These are phyloP conservation scores for Neoitamus cyanurus DNA, from an alignment of 2,888 invertebrate genomes.

Conservation along the genomic window DNA sequence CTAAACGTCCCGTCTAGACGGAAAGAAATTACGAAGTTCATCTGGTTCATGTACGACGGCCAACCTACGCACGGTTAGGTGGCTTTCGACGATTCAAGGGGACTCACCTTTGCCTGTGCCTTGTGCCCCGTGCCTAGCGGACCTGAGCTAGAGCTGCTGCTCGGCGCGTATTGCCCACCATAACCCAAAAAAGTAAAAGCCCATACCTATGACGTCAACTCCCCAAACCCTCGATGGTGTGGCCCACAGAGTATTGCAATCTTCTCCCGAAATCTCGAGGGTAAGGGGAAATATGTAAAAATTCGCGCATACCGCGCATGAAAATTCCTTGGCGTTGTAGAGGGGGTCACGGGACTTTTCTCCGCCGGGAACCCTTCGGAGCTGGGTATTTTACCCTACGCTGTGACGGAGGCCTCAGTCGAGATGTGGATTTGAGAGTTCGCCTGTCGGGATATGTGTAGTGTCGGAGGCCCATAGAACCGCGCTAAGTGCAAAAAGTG, in stretches of 20 bases:
- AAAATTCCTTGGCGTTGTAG: background rate
- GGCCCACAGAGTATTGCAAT: slow-evolving; percentile 19
- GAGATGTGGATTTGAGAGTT: slow-evolving; percentile 45
- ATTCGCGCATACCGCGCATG: slow-evolving; percentile 28
- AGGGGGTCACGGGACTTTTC: slow-evolving; percentile 1
- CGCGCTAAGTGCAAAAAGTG: slow-evolving; percentile 20
- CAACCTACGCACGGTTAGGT: background rate
- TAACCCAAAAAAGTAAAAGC: slow-evolving; percentile 33
- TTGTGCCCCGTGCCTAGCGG: background rate
- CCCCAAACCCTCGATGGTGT: slow-evolving; percentile 7
- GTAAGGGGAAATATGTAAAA: background rate
- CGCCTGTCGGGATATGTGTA: slow-evolving; percentile 25
- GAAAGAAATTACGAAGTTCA: slow-evolving; percentile 20
- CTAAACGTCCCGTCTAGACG: slow-evolving; percentile 24
- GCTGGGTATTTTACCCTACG: slow-evolving; percentile 18
- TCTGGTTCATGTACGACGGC: background rate
- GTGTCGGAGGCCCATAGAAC: background rate
- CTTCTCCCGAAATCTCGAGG: background rate
- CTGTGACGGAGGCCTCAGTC: slow-evolving; percentile 13
- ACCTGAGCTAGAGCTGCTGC: background rate
- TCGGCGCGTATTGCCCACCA: background rate
- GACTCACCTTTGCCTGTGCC: background rate
- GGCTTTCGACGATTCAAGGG: background rate
- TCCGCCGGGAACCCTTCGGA: background rate
- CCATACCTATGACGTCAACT: slow-evolving; percentile 33